These are phyloP conservation scores for Dicaeum eximium DNA, from an alignment of 2,113 vertebrate genomes.

Conservation along the genomic window DNA sequence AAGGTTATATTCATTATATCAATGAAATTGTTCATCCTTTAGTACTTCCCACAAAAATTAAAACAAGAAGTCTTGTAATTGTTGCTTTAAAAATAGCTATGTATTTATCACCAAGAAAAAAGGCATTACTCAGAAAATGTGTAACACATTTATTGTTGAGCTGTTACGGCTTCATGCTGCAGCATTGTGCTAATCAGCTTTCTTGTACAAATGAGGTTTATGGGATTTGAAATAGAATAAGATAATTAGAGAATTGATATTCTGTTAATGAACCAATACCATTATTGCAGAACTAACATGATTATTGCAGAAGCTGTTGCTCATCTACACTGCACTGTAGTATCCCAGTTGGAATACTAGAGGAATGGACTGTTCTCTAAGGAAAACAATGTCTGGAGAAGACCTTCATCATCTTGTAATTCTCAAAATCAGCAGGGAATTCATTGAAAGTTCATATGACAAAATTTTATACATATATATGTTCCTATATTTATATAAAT, in stretches of 20 bases:
- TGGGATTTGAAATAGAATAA: not conserved
- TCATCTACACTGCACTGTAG: not conserved
- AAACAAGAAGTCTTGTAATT: not conserved
- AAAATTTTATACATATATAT: not conserved
- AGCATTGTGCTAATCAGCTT: not conserved
- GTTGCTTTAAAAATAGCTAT: not conserved
- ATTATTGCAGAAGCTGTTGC: not conserved
- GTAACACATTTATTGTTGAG: not conserved
- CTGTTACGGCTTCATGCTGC: not conserved
- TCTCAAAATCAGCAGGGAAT: not conserved
- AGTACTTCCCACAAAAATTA: not conserved
- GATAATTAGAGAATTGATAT: not conserved
- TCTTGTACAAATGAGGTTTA: not conserved
- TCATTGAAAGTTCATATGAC: not conserved
- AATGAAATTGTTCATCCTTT: not conserved
- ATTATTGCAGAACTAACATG: not conserved
- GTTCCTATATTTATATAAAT: not conserved
- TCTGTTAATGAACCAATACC: not conserved
- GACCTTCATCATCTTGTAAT: not conserved
- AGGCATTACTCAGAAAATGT: not conserved
- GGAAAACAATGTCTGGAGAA: not conserved
- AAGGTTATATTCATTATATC: not conserved
- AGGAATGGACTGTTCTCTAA: not conserved
- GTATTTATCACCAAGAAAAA: not conserved
- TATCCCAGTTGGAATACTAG: not conserved